Evolutionary conservation across 2,797 vertebrate species (phyloP), one percentile per base, ranked within the genome.

Genomic region (Sebastes trivittatus): DNA sequence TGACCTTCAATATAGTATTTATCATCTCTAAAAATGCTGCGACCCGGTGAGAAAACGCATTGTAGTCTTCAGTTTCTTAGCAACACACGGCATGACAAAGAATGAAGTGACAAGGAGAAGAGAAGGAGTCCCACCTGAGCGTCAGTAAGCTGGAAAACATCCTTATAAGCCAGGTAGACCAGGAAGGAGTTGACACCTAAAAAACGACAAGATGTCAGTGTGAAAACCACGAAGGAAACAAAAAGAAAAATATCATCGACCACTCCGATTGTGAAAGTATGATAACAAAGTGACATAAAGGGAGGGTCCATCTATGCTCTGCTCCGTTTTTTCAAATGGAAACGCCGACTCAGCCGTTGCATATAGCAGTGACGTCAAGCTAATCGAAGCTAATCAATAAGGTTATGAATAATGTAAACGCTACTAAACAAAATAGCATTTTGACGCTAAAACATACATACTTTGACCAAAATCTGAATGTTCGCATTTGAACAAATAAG

Each of bases 161-260:
- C 98, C 94, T 99, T 99, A 94, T 99, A 99, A 66, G 97, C 97
- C 97, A 99, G 96, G 90, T 99, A 99, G 87, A 99, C 97, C 38
- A 98, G 95, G 95, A 99, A 99, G 42, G 98, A 99, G 95, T 99
- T 99, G 49, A 99, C 96, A 80, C 98, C 98, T 99, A 78, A 63
- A 86, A 42, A 83, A 89, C 29, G 1, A 86, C 30, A 72, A 70
- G 13, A 82, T 7, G n/a, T 55, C 20, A 69, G 46, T 5, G 22
- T 73, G 4, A 72, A 75, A 62, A 11, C 4, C 2, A 52, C 1
- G 2, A 23, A 2, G 13, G 4, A 36, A 78, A 52, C 66, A 72
- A 49, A 38, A 38, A 38, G 38, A 14, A 52, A 27, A 20, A 76
- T 4, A 49, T 16, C 38, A 42, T 42, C 14, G 38, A 42, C 38